phyloP scores from a whole-genome alignment of 2,113 vertebrate species.

The Bos indicus region DNA sequence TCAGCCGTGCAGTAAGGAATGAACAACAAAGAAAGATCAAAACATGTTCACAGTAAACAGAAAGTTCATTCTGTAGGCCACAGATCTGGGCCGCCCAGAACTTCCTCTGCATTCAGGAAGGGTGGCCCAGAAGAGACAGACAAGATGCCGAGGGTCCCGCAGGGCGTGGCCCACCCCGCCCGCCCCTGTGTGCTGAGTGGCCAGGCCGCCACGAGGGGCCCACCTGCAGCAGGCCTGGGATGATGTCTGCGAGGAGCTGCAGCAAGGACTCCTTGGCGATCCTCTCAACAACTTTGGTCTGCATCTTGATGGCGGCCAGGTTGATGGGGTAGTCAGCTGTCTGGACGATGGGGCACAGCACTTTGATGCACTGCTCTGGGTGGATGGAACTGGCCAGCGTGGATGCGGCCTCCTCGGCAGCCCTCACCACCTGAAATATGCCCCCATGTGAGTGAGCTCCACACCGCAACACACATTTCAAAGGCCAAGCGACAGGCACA shows the following conservation, averaged over 20 bases:
- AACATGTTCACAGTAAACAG: slow-evolving; percentile 8
- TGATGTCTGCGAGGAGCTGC: slow-evolving; percentile 94
- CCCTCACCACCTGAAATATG: slow-evolving; percentile 91
- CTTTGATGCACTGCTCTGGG: slow-evolving; percentile 99
- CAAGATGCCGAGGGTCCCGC: neutral
- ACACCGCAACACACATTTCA: neutral
- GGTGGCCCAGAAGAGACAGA: neutral
- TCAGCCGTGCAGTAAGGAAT: neutral
- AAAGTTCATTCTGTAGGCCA: neutral
- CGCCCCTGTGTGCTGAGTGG: fast-evolving
- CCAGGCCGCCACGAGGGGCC: fast-evolving
- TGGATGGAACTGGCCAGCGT: slow-evolving; percentile 95
- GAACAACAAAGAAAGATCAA: neutral
- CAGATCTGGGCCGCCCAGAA: neutral
- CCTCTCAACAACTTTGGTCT: slow-evolving; percentile 97
- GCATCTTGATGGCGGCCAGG: slow-evolving; percentile 99
- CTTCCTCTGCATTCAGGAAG: neutral
- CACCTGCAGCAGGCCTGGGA: slow-evolving; percentile 97
- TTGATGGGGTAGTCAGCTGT: slow-evolving; percentile 99
- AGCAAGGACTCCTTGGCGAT: slow-evolving; percentile 92
- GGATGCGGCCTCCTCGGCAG: slow-evolving; percentile 95
- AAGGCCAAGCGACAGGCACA: neutral
- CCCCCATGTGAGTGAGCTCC: neutral
- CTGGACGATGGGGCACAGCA: slow-evolving; percentile 98
- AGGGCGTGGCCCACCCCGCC: fast-evolving